phyloP scores from a whole-genome alignment of 2,797 vertebrate species.

The Taeniopygia guttata region DNA sequence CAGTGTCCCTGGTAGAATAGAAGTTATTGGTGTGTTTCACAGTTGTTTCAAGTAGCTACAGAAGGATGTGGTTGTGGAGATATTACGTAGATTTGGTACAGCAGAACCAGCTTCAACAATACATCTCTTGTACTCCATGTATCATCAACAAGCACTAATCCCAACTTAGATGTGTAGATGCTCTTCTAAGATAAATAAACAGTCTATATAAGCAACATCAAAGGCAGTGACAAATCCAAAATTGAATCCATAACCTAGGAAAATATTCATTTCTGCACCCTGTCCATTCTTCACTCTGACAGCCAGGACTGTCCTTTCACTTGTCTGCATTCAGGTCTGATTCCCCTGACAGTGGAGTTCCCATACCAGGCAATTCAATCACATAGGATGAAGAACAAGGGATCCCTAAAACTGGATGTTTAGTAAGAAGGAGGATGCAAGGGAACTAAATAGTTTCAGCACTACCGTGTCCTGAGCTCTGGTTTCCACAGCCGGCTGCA shows the following conservation, averaged over 20 bases:
- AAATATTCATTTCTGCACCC: neutral
- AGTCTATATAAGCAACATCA: neutral
- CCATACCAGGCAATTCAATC: neutral
- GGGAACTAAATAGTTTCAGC: neutral
- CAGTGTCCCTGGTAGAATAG: neutral
- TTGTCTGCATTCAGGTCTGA: neutral
- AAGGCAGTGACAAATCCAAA: neutral
- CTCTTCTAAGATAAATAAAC: neutral
- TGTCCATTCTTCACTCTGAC: neutral
- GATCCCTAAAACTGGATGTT: neutral
- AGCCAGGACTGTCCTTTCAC: neutral
- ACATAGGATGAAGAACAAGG: neutral
- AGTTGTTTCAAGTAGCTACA: neutral
- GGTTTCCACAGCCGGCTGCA: neutral
- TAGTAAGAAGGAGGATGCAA: neutral
- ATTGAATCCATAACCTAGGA: neutral
- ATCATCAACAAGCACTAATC: neutral
- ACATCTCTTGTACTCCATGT: neutral
- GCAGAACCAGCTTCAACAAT: neutral
- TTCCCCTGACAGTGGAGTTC: neutral
- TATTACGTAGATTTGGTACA: neutral
- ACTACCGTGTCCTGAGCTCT: neutral
- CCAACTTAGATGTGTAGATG: neutral
- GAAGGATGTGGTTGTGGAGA: neutral
- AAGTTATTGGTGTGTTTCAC: neutral